Evolutionary conservation across 2,113 vertebrate species (phyloP), one percentile per base, ranked within the genome.

Genomic region (Globicephala melas): DNA sequence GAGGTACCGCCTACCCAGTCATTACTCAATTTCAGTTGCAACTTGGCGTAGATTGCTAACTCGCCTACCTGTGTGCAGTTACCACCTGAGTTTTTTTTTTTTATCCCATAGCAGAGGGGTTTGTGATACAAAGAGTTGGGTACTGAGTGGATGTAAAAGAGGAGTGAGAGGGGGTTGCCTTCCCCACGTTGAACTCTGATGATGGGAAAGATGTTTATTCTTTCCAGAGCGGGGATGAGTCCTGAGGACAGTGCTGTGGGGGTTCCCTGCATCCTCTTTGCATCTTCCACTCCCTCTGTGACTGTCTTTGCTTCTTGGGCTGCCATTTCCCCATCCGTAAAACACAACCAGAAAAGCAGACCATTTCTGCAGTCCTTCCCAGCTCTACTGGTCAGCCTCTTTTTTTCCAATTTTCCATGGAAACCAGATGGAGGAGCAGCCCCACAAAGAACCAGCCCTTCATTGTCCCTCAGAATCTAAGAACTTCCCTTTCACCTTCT

Each of bases 271-370:
- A 8, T 53, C 28, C 60, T 3, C 6, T 6, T 2, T 11, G 8
- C 18, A 8, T 18, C 25, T 47, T 63, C 26, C 6, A 21, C 55
- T 21, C 0, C 12, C 11, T 63, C 8, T 0, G 0, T 3, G n/a
- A 1, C 26, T 5, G 9, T 2, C n/a, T 13, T 73, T 25, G 41
- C 14, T 53, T 36, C 70, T 9, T 33, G 36, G 14, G 68, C 4
- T 53, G 10, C 85, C 47, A 1, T 50, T 23, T 81, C 8, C 79
- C 58, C 62, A 31, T 0, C 20, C 0, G 1, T 6, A 50, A 36
- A n/a, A 17, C 2, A 1, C 6, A 21, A 9, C 58, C 36, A 2
- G 10, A 14, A 10, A 58, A 60, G 3, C 3, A 0, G 1, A 21
- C 31, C 21, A 0, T 9, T 25, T n/a, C 11, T 50, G 8, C 14